phyloP scores from a whole-genome alignment of 1,140 invertebrate genomes.

The Zaprionus inermis region DNA sequence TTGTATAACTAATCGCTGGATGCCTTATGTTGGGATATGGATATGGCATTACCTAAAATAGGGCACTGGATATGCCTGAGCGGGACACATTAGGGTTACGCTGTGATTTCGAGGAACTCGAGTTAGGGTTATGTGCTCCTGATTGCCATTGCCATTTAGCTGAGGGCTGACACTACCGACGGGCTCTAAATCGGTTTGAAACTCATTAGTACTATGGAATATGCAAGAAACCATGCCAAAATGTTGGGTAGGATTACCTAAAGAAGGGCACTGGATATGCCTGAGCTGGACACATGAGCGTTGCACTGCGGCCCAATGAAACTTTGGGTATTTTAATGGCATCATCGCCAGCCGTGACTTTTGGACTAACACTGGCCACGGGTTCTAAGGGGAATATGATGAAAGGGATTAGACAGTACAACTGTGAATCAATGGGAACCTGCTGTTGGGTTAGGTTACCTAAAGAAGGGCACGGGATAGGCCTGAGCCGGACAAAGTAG shows the following conservation, averaged over 20 bases:
- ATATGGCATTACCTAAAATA: conserved; percentile 86
- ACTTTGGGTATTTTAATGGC: conserved; percentile 84
- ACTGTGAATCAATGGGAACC: not conserved
- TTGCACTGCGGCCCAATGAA: conserved; percentile 67
- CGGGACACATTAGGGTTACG: conserved; percentile 86
- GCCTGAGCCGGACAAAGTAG: conserved; percentile 89
- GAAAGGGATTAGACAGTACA: not conserved
- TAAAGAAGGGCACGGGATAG: conserved; percentile 88
- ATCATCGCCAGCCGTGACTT: conserved; percentile 87
- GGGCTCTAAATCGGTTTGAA: conserved; percentile 84
- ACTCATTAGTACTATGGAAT: not conserved
- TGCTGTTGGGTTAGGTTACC: conserved; percentile 85
- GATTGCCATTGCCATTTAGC: conserved; percentile 81
- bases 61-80: conserved; percentile 88
- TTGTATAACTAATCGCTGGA: not conserved
- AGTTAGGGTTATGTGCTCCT: conserved; percentile 66
- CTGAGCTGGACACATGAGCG: conserved; percentile 86
- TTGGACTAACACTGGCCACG: conserved; percentile 88
- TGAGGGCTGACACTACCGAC: conserved; percentile 87
- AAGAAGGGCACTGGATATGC: conserved; percentile 87
- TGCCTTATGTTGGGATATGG: conserved; percentile 45
- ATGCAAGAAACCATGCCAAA: conserved; percentile 21
- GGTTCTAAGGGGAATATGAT: conserved; percentile 86
- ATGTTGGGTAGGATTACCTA: conserved; percentile 85
- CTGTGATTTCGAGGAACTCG: conserved; percentile 80